Percentiles rank a stretch among this genome's conserved stretches.
phyloP scores from a whole-genome alignment of 2,113 vertebrate genomes.

The Neogobius melanostomus region DNA sequence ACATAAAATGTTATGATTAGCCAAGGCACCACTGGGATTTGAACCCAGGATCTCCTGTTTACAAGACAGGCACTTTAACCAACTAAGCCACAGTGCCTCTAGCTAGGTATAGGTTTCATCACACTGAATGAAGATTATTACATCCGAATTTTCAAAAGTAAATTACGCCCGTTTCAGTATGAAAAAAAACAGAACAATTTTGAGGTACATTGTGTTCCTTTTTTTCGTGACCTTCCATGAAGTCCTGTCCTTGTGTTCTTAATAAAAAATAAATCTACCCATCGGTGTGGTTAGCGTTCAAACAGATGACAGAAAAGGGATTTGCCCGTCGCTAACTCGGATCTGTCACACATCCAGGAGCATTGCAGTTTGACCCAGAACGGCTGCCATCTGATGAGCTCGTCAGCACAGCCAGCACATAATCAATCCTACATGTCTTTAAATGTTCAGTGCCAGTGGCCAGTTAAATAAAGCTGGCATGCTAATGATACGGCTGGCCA shows the following conservation, averaged over 20 bases:
- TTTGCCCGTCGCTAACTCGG: neutral
- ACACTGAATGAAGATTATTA: too few relatives aligned
- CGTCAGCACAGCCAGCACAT: conserved; percentile 21
- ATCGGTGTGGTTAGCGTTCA: conserved; percentile 2
- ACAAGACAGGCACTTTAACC: too few relatives aligned
- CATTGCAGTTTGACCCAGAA: conserved; percentile 30
- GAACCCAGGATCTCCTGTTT: neutral
- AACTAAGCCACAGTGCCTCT: too few relatives aligned
- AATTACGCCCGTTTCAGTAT: too few relatives aligned
- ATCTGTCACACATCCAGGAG: conserved; percentile 23
- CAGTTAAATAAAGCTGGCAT: conserved; percentile 12
- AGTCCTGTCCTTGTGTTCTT: conserved; percentile 10
- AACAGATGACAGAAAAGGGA: conserved; percentile 12
- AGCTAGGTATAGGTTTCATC: too few relatives aligned
- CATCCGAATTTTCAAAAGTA: too few relatives aligned
- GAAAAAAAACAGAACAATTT: too few relatives aligned
- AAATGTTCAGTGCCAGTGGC: conserved; percentile 19
- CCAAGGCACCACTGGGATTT: neutral
- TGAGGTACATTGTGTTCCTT: too few relatives aligned
- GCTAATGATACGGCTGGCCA: neutral
- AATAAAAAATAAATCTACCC: conserved; percentile 28
- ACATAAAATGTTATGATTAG: too few relatives aligned
- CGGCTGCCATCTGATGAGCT: conserved; percentile 19
- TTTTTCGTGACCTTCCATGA: conserved; percentile 12
- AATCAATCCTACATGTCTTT: conserved; percentile 43